A percentile compares a stretch with the other conserved stretches of the same genome.
Evolutionary conservation across 2,888 invertebrate species (phyloP).

Genomic region (Hololepta plana): DNA sequence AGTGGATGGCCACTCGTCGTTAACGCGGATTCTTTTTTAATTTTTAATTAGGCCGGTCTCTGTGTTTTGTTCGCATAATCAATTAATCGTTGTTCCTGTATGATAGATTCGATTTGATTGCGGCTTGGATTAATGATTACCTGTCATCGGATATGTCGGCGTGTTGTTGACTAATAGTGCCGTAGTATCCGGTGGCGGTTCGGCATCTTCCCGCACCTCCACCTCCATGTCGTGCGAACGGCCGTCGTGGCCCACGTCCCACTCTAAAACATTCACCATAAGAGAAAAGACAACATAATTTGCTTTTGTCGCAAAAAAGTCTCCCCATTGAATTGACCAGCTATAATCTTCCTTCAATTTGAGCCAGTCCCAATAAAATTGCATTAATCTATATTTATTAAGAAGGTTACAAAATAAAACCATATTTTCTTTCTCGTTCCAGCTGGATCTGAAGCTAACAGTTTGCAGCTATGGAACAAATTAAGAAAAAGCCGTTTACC

Average conservation of each 20-base stretch:
- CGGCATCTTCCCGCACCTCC: slow-evolving; percentile 24
- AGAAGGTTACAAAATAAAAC: no score
- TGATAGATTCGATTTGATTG: slow-evolving; percentile 3
- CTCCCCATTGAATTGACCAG: no score
- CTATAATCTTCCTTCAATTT: no score
- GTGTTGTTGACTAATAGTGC: slow-evolving; percentile 23
- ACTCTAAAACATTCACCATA: slow-evolving; percentile 21
- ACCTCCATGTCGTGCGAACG: slow-evolving; percentile 26
- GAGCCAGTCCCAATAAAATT: no score
- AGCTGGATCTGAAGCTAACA: no score
- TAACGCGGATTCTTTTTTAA: no score
- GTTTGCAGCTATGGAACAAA: no score
- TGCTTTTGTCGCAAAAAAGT: neutral
- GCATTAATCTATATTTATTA: no score
- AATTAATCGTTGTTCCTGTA: slow-evolving; percentile 1
- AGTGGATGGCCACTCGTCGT: no score
- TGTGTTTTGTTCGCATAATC: neutral
- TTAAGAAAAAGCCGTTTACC: no score
- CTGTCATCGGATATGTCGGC: slow-evolving; percentile 19
- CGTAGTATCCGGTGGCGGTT: slow-evolving; percentile 16
- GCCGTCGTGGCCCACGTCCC: slow-evolving; percentile 26
- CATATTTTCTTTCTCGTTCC: no score
- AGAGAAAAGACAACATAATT: no score
- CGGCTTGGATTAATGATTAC: slow-evolving; percentile 11
- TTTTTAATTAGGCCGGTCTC: neutral